Conservation (phyloP, 2,113 vertebrate species). For the Cromileptes altivelis region DNA sequence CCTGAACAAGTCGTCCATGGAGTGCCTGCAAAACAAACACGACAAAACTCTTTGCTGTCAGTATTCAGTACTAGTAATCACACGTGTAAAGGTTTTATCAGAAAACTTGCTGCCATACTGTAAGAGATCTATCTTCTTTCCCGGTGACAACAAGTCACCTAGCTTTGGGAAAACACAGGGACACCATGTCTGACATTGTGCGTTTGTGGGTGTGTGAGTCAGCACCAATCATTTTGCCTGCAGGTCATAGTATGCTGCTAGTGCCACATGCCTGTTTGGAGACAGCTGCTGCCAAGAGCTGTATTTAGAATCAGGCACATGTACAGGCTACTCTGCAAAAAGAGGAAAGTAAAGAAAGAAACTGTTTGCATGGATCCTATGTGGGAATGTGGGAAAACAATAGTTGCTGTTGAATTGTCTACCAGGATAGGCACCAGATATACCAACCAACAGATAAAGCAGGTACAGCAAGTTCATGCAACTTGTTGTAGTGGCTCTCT, state of each 20-base stretch:
- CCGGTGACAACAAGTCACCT: too few species aligned
- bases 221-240: slow-evolving; percentile 12
- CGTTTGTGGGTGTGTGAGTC: not conserved
- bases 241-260: not conserved
- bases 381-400: not conserved
- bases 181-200: not conserved
- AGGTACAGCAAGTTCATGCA: not conserved
- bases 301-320: slow-evolving; percentile 7
- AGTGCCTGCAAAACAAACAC: slow-evolving; percentile 70
- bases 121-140: not conserved
- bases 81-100: not conserved
- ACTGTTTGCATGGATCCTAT: not conserved
- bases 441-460: not conserved
- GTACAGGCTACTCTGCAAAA: not conserved
- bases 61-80: not conserved
- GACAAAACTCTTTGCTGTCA: too few species aligned
- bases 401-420: not conserved
- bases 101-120: not conserved
- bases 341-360: not conserved
- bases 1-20: slow-evolving; percentile 69
- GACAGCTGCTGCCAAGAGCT: slow-evolving; percentile 13
- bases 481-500: not conserved
- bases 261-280: not conserved
- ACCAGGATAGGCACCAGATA: not conserved
- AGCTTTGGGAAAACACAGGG: not conserved